A percentile compares a stretch with the other conserved stretches of the same genome.
phyloP scores from a whole-genome alignment of 2,113 vertebrate genomes.

The Dendropsophus ebraccatus region DNA sequence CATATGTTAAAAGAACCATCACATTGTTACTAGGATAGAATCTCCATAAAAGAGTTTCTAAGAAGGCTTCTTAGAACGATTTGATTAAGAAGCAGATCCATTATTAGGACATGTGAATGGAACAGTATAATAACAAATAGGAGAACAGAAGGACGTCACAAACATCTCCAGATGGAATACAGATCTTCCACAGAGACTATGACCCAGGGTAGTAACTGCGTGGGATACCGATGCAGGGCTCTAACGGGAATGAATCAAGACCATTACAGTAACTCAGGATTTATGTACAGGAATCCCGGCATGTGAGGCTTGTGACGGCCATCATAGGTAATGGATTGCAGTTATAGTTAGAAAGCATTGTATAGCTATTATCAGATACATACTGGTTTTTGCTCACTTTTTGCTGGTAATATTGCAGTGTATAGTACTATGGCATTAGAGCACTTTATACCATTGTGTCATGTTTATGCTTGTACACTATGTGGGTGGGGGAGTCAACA shows the following conservation, averaged over 20 bases:
- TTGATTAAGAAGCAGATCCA: background rate
- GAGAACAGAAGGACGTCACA: background rate
- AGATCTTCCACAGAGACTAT: background rate
- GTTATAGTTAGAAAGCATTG: too few relatives aligned
- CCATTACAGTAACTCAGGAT: background rate
- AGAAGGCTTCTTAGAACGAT: background rate
- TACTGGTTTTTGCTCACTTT: too few relatives aligned
- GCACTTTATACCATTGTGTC: too few relatives aligned
- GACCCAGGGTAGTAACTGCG: background rate
- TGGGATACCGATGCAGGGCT: too few relatives aligned
- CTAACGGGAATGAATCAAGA: background rate
- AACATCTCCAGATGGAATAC: background rate
- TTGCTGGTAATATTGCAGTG: too few relatives aligned
- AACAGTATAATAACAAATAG: background rate
- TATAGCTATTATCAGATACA: too few relatives aligned
- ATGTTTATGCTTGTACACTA: too few relatives aligned
- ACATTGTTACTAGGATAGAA: background rate
- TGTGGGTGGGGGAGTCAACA: too few relatives aligned
- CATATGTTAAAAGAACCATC: constrained; percentile 1
- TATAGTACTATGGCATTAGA: too few relatives aligned
- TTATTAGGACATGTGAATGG: background rate
- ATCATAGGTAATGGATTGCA: too few relatives aligned
- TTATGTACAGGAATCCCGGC: too few relatives aligned
- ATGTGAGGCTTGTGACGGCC: too few relatives aligned
- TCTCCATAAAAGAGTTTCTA: background rate